phyloP scores from a whole-genome alignment of 2,888 invertebrate genomes.

The Flexamia atlantica region DNA sequence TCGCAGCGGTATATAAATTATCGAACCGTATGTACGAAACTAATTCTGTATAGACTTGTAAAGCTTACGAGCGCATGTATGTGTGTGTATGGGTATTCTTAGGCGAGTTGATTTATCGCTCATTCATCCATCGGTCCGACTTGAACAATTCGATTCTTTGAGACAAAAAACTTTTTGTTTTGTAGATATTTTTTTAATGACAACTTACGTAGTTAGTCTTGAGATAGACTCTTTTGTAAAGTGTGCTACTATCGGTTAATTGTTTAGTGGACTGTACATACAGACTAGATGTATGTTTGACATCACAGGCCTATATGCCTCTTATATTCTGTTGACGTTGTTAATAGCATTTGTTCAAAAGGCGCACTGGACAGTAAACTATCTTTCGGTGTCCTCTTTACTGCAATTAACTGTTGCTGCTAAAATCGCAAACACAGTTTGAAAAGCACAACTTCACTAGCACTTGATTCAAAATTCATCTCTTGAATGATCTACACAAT shows the following conservation, averaged over 20 bases:
- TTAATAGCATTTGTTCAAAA: constrained; percentile 46
- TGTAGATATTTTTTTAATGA: constrained; percentile 53
- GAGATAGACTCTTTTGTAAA: constrained; percentile 59
- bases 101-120: constrained; percentile 15
- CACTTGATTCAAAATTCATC: no score
- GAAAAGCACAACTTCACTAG: constrained; percentile 21
- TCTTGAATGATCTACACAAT: no score
- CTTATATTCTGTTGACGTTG: constrained; percentile 38
- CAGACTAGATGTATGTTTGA: constrained; percentile 39
- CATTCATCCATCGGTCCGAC: constrained; percentile 2
- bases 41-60: constrained; percentile 59
- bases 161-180: constrained; percentile 25
- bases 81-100: constrained; percentile 41
- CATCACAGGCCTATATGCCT: constrained; percentile 53
- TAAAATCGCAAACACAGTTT: background rate
- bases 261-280: constrained; percentile 54
- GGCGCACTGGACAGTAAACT: constrained; percentile 34
- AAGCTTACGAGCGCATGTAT: constrained; percentile 57
- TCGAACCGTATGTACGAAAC: constrained; percentile 36
- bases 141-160: constrained; percentile 26
- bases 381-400: constrained; percentile 6
- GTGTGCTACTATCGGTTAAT: constrained; percentile 55
- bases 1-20: constrained; percentile 15
- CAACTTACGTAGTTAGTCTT: constrained; percentile 48
- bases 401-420: constrained; percentile 5